These are phyloP conservation scores for Ridgeia piscesae DNA, from an alignment of 1,140 invertebrate genomes.

Conservation along the genomic window DNA sequence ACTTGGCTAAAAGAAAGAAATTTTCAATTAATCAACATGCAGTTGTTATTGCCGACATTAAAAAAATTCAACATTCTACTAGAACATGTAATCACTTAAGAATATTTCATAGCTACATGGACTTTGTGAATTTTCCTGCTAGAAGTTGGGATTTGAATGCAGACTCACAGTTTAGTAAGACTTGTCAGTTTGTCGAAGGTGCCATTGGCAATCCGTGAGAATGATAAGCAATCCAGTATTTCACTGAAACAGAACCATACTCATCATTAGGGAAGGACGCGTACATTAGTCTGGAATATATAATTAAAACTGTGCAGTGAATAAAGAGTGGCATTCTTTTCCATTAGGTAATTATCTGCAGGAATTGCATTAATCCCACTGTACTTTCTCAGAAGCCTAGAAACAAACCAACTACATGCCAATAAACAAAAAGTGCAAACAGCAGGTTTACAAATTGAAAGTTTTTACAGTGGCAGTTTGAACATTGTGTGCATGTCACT, in stretches of 20 bases:
- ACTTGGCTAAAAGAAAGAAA: neutral
- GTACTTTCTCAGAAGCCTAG: neutral
- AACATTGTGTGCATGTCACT: no score
- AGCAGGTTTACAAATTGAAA: no score
- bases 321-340: neutral
- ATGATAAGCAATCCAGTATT: neutral
- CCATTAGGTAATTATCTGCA: neutral
- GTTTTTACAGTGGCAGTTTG: no score
- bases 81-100: no score
- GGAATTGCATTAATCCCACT: neutral
- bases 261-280: neutral
- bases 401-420: neutral
- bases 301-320: no score
- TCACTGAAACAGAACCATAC: neutral
- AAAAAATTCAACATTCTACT: no score
- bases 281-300: no score
- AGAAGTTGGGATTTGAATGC: neutral
- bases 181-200: neutral
- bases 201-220: conserved; percentile 4
- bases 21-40: neutral
- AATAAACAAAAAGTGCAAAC: neutral
- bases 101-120: neutral
- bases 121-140: neutral
- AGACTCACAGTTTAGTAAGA: neutral
- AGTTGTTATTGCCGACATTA: no score